Evolutionary conservation across 37 sponge, comb jelly and placozoan species (phyloP).

Genomic region (Hormiphora californensis): DNA sequence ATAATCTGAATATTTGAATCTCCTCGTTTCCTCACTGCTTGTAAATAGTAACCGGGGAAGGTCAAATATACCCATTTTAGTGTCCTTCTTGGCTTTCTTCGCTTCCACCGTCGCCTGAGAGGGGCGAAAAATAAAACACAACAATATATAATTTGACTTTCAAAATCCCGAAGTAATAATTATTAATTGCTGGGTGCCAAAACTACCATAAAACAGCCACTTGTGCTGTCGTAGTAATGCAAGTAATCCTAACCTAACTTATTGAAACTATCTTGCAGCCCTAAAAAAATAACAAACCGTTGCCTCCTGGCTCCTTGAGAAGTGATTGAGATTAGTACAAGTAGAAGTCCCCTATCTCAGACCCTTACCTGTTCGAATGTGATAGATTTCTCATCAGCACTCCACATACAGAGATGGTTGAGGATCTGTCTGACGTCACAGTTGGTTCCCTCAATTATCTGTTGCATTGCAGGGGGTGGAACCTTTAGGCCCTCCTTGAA

Average conservation of each 20-base stretch:
- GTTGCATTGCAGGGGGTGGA: slow-evolving; percentile 68
- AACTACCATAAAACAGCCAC: too few species aligned
- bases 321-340: too few species aligned
- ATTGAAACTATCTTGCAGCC: too few species aligned
- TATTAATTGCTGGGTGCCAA: too few species aligned
- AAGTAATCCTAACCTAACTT: too few species aligned
- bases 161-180: too few species aligned
- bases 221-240: too few species aligned
- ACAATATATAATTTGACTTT: too few species aligned
- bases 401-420: slow-evolving; percentile 85
- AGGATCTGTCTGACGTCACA: slow-evolving; percentile 64
- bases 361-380: slow-evolving; percentile 57
- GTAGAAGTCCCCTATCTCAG: too few species aligned
- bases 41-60: slow-evolving; percentile 71
- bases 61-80: slow-evolving; percentile 88
- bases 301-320: too few species aligned
- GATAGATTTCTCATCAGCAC: slow-evolving; percentile 58
- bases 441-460: slow-evolving; percentile 63
- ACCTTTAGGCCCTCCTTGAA: slow-evolving; percentile 84
- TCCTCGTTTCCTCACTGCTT: slow-evolving; percentile 57
- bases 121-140: too few species aligned
- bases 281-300: too few species aligned
- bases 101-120: slow-evolving; percentile 62
- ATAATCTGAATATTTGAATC: slow-evolving; percentile 65
- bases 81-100: slow-evolving; percentile 61